Percentiles rank a stretch among this genome's conserved stretches.
Conservation (phyloP, 2,888 invertebrate species). For the Sinodicranocentrus sp. region DNA sequence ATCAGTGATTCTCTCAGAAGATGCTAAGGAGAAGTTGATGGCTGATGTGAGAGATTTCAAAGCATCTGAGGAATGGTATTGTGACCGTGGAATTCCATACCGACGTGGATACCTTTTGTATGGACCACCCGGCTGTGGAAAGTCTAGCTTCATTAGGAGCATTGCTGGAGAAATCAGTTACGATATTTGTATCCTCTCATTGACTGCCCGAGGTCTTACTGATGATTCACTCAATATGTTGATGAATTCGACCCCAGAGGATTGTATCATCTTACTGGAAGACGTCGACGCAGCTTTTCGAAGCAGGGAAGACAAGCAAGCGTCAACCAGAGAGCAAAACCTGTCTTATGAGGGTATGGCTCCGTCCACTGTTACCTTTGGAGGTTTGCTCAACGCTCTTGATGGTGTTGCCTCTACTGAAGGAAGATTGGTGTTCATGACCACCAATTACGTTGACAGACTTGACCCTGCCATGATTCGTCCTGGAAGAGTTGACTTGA, state of each 20-base stretch:
- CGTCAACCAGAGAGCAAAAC: constrained; percentile 40
- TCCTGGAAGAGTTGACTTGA: constrained; percentile 96
- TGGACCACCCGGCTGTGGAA: constrained; percentile 89
- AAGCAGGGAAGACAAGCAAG: constrained; percentile 84
- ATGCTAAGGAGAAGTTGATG: constrained; percentile 87
- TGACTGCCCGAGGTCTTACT: constrained; percentile 55
- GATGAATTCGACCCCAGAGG: constrained; percentile 84
- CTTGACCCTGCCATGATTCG: constrained; percentile 96
- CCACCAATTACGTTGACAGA: constrained; percentile 97
- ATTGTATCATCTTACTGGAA: constrained; percentile 70
- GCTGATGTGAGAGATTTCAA: constrained; percentile 95
- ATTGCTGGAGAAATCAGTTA: constrained; percentile 64
- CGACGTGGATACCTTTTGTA: constrained; percentile 95
- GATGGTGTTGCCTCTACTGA: constrained; percentile 99
- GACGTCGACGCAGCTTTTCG: constrained; percentile 82
- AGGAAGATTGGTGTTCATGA: constrained; percentile 99
- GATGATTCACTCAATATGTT: constrained; percentile 66
- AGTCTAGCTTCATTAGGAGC: constrained; percentile 57
- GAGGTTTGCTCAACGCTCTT: constrained; percentile 97
- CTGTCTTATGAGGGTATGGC: constrained; percentile 61
- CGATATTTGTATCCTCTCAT: constrained; percentile 67
- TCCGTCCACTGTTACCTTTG: constrained; percentile 87
- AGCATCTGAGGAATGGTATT: constrained; percentile 93
- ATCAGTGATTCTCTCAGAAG: constrained; percentile 92
- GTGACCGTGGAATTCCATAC: constrained; percentile 91